Percentiles rank a stretch among this genome's conserved stretches.
phyloP scores from a whole-genome alignment of 2,113 vertebrate species.

The Menura novaehollandiae region DNA sequence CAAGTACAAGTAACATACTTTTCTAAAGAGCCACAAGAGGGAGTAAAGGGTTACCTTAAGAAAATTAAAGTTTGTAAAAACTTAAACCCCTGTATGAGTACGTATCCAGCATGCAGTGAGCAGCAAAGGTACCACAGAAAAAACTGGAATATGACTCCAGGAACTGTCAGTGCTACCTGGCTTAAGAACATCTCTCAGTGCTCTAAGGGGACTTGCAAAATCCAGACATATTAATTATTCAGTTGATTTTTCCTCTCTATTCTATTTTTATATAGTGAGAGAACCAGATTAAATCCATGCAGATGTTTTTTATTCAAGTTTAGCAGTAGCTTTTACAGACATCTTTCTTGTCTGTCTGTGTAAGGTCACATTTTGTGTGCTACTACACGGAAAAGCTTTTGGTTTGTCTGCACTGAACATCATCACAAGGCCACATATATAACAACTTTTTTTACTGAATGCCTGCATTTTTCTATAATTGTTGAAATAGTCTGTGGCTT shows the following conservation, averaged over 20 bases:
- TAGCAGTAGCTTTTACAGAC: background rate
- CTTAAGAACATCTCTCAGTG: background rate
- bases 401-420: background rate
- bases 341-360: background rate
- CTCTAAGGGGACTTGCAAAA: background rate
- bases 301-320: background rate
- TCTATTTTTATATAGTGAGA: background rate
- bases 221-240: background rate
- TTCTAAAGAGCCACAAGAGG: conserved; percentile 46
- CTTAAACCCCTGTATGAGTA: fast-evolving
- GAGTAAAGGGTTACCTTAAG: conserved; percentile 6
- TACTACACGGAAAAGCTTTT: background rate
- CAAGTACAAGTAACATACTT: background rate
- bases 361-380: background rate
- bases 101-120: background rate
- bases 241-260: background rate
- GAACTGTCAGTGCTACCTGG: background rate
- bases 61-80: background rate
- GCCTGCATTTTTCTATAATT: background rate
- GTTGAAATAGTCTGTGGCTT: background rate
- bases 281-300: background rate
- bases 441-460: background rate
- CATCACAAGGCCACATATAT: background rate
- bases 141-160: background rate
- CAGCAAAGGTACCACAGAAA: background rate